Base-by-base conservation (phyloP, 2,888 invertebrate species). In the Eudasyphora cyanicolor region DNA sequence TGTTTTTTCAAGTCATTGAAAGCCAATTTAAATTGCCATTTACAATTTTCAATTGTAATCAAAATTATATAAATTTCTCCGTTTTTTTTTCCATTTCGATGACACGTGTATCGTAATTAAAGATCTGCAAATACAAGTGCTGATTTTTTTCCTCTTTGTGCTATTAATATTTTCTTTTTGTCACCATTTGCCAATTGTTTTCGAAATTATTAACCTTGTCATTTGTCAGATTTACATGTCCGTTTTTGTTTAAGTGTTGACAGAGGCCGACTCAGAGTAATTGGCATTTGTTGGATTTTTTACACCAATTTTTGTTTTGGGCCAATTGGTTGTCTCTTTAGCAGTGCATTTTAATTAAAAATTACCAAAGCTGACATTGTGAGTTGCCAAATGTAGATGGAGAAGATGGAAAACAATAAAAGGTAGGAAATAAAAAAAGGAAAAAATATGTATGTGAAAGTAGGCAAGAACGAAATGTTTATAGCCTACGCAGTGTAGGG, bases 311-410 rank as follows among this genome's bases (percentile, higher is more conserved):
- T 6, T 21, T 54, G 38, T 6, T 38, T 38, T 38, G 8, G 5
- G 38, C 4, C 38, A 14, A 6, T 38, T 38, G 54, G 10, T 19
- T 24, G 24, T 19, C 54, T 54, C 24, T 54, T 54, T 54, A 54
- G 54, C 54, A 54, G 6, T 54, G 54, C 54, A 54, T 54, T 54
- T 54, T 54, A 54, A 54, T 54, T 54, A 54, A 54, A 54, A 54
- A 54, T 54, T 54, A 54, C 54, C 21, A 54, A 54, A 54, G 24
- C 54, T 6, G 54, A 54, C 6, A 45, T 4, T 21, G 54, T 24
- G 10, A 54, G 10, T 10, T 54, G 54, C 14, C 49, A 49, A 49
- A 49, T 49, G 54, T 7, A 54, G 24, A 54, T 7, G 38, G 38
- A 3, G 38, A 8, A n/a, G n/a, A 3, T 38, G 38, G 38, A 8